Base-by-base conservation (phyloP, 2,113 vertebrate species). In the Pseudorhombus dupliciocellatus region DNA sequence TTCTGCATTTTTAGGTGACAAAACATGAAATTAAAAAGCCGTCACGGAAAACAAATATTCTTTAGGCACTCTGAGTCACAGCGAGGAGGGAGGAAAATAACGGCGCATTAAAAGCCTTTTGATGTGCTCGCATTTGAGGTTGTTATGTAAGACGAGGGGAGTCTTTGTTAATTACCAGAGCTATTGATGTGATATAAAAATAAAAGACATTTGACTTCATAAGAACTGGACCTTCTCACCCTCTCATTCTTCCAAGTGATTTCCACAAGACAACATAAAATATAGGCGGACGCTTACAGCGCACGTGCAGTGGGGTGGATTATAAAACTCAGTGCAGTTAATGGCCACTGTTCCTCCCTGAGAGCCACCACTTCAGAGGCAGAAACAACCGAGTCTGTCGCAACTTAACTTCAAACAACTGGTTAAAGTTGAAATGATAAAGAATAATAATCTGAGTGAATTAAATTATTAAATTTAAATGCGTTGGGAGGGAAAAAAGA, bases 121-220 rank as follows among this genome's bases (percentile, higher is more conserved):
- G 9, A 73, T 70, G 76, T 64, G 55, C 30, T 63, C 31, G 31
- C 30, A n/a, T 76, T 61, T 73, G 28, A n/a, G 9, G 40, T 28
- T 28, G 51, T 73, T 80, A 71, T 65, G 73, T 26, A 52, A 68
- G 70, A 18, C 10, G 14, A 65, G 2, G 7, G 14, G 16, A 51
- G 48, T 65, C 70, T 68, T 46, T 62, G 59, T 57, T 70, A 70
- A 77, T 70, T 82, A 60, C 57, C 2, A 15, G 4, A 46, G 46
- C 42, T 46, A 75, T 37, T 68, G 63, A 54, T 28, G 25, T 46
- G 28, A 62, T 24, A 70, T 28, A 72, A 64, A 63, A 67, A n/a
- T 28, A 72, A 64, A 63, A 67, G 16, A 64, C 71, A 63, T 51
- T 46, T 46, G 14, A 46, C 42, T 46, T 46, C 42, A 46, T 46